Evolutionary conservation across 35 echinoderm and acorn worm genomes (phyloP).

Genomic region (Stichopus chloronotus): DNA sequence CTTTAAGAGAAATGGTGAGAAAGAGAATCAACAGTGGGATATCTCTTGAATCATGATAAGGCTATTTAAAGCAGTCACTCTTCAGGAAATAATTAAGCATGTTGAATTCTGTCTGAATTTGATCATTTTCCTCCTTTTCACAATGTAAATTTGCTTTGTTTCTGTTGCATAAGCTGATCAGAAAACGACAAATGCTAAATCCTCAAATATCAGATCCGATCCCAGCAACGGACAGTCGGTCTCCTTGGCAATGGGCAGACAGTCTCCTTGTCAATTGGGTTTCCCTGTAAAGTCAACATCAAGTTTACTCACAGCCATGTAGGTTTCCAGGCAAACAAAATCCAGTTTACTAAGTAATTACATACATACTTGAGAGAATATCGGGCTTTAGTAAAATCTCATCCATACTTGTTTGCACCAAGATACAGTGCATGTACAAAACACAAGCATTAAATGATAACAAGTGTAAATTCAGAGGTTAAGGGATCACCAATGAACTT

Average conservation of each 20-base stretch:
- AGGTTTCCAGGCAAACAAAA: slow-evolving; percentile 10
- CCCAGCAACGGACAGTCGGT: background rate
- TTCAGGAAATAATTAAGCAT: too few species aligned
- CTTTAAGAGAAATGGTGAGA: too few species aligned
- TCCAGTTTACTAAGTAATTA: slow-evolving; percentile 23
- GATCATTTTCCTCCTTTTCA: too few species aligned
- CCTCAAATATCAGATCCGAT: too few species aligned
- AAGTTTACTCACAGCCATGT: slow-evolving; percentile 16
- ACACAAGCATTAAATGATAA: background rate
- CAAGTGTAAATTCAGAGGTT: background rate
- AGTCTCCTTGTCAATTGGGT: background rate
- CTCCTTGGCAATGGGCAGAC: background rate
- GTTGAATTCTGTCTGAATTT: too few species aligned
- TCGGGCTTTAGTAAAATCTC: background rate
- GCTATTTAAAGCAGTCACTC: too few species aligned
- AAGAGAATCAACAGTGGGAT: too few species aligned
- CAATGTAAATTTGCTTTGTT: too few species aligned
- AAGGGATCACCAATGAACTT: background rate
- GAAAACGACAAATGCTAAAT: too few species aligned
- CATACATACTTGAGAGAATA: background rate
- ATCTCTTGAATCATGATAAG: too few species aligned
- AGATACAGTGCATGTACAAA: background rate
- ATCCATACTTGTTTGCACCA: background rate
- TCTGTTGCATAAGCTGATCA: too few species aligned
- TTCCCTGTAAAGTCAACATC: background rate